Evolutionary conservation across 2,888 invertebrate genomes (phyloP), one percentile per base, ranked within the genome.

Genomic region (Heliconius hortense): DNA sequence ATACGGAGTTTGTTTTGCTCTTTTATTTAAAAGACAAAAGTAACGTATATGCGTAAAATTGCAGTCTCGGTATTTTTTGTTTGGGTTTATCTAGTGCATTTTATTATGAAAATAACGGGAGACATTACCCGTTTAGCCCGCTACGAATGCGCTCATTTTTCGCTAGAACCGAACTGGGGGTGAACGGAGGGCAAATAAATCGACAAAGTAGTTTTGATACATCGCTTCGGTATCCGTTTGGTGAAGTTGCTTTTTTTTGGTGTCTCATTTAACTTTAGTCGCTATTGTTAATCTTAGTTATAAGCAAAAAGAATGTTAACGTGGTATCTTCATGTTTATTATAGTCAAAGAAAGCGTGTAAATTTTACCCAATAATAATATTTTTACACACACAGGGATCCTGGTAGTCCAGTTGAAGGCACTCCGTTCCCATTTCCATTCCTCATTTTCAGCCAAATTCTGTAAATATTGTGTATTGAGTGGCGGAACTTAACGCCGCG

Each of bases 81-180:
- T 82, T 83, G 82, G 83, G 82, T 83, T 82, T 85, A 85, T 85
- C 86, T 87, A 82, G 83, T 85, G 87, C 86, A 87, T 87, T 87
- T 90, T 90, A 89, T 91, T 90, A 90, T 90, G 86, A 89, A 90
- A 90, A 91, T 90, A 89, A 88, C 88, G 85, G 88, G 87, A 82
- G 81, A 87, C 88, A 90, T 90, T 90, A 89, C 89, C 86, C 88
- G 88, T 89, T 90, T 90, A 90, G 87, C 84, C 82, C 82, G 85
- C 85, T 80, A 86, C 86, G 87, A 89, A 89, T 90, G 88, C 88
- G 85, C 88, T 88, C 88, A 89, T 90, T 90, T 90, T 89, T 88
- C 87, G 82, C 85, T 85, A 86, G 86, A 84, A 82, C 83, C 84
- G 82, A 87, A 86, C 85, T 84, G 82, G 77, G 80, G 83, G 84